These are phyloP conservation scores for Trypoxylon attenuatum DNA, from an alignment of 2,888 invertebrate genomes.

Conservation along the genomic window DNA sequence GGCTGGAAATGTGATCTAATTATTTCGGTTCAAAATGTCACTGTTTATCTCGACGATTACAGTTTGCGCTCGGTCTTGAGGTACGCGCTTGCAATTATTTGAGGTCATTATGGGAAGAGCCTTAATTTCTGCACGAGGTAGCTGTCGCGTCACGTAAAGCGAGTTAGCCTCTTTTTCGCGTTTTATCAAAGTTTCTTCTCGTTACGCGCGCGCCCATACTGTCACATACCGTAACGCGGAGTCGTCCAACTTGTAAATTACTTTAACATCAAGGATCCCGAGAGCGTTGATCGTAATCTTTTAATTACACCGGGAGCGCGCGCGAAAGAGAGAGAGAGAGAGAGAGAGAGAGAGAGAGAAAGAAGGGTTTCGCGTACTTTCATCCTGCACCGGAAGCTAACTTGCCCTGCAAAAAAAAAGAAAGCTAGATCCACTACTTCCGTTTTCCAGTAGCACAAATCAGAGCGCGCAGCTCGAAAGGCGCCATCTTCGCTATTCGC, in stretches of 20 bases:
- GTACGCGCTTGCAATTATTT: no score
- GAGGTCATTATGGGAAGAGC: no score
- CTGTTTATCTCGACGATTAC: no score
- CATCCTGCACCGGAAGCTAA: background rate
- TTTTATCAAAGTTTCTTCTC: constrained; percentile 28
- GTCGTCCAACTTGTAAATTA: constrained; percentile 41
- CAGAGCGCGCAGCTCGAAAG: background rate
- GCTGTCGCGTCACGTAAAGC: background rate
- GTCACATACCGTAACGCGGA: background rate
- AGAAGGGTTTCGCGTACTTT: background rate
- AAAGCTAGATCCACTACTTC: background rate
- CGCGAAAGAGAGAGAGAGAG: background rate
- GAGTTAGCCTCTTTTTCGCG: constrained; percentile 14
- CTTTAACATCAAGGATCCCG: constrained; percentile 21
- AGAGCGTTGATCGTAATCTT: constrained; percentile 42
- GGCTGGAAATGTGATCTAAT: no score
- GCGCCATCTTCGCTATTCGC: background rate
- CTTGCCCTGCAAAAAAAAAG: constrained; percentile 20
- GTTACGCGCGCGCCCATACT: constrained; percentile 6
- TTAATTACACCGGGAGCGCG: constrained; percentile 36
- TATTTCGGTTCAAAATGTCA: no score
- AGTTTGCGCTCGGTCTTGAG: no score
- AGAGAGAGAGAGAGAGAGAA: background rate
- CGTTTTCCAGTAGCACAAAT: background rate
- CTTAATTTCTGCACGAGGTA: background rate